A percentile compares a stretch with the other conserved stretches of the same genome.
Conservation (phyloP, 1,140 invertebrate species). For the Ceratoteleas bidentatus region DNA sequence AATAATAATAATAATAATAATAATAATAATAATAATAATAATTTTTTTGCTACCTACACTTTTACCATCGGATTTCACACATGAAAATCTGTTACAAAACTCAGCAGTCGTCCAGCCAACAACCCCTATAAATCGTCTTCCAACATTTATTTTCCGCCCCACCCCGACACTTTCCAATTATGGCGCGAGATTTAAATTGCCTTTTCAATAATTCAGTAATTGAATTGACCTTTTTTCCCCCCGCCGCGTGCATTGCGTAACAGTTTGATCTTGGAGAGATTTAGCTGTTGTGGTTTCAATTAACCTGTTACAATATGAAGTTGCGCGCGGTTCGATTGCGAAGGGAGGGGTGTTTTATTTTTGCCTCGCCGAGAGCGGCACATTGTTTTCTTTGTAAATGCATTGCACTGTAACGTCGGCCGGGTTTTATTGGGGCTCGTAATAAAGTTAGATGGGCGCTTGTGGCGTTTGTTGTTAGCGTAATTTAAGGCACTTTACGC, state of each 20-base stretch:
- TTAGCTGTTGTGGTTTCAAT: conserved; percentile 27
- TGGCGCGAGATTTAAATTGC: conserved; percentile 1
- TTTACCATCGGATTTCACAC: too few relatives aligned
- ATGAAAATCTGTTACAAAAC: too few relatives aligned
- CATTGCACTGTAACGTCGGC: background rate
- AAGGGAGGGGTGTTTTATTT: conserved; percentile 6
- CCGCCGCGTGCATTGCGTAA: conserved; percentile 33
- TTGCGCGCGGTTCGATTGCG: conserved; percentile 12
- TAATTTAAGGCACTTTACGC: background rate
- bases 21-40: too few relatives aligned
- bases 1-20: too few relatives aligned
- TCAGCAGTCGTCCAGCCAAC: too few relatives aligned
- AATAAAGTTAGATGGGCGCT: background rate
- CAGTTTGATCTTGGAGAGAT: conserved; percentile 43
- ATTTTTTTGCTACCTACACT: too few relatives aligned
- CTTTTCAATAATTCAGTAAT: too few relatives aligned
- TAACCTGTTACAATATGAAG: conserved; percentile 7
- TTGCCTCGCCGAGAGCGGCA: background rate
- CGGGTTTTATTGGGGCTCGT: background rate
- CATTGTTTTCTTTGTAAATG: background rate
- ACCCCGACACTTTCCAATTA: background rate
- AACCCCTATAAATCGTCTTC: background rate
- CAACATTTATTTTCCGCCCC: background rate
- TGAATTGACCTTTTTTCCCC: too few relatives aligned
- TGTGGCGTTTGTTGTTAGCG: background rate